Percentiles rank a stretch among this genome's conserved stretches.
These are phyloP conservation scores for Drosophila falleni DNA, from an alignment of 2,888 invertebrate species.

Conservation along the genomic window DNA sequence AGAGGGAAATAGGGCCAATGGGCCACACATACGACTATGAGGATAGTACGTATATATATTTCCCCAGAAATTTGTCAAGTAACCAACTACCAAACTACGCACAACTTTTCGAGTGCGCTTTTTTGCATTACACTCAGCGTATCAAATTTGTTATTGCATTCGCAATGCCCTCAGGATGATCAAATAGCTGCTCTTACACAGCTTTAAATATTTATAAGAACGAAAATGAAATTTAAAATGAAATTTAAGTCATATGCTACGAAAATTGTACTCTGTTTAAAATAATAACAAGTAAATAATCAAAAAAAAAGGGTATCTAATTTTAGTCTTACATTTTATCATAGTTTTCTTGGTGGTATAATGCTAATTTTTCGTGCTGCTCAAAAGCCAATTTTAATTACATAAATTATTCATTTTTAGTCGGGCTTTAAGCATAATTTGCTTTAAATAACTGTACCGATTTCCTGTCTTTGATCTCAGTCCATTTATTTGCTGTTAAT, in stretches of 20 bases:
- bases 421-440: slow-evolving; percentile 28
- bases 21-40: slow-evolving; percentile 13
- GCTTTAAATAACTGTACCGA: slow-evolving; percentile 15
- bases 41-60: slow-evolving; percentile 44
- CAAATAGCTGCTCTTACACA: slow-evolving; percentile 3
- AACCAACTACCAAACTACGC: slow-evolving; percentile 43
- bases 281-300: neutral
- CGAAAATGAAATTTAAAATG: neutral
- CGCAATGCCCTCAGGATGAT: neutral
- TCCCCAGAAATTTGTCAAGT: slow-evolving; percentile 65
- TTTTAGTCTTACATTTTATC: neutral
- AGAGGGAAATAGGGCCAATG: slow-evolving; percentile 26
- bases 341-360: neutral
- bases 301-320: neutral
- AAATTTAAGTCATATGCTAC: neutral
- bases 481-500: slow-evolving; percentile 22
- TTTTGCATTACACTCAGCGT: slow-evolving; percentile 23
- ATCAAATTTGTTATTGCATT: slow-evolving; percentile 34
- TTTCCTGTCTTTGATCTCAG: slow-evolving; percentile 29
- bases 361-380: slow-evolving; percentile 34
- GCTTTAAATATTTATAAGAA: slow-evolving; percentile 14
- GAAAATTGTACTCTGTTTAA: neutral
- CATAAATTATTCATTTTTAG: slow-evolving; percentile 37
- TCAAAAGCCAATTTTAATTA: slow-evolving; percentile 40
- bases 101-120: slow-evolving; percentile 54